These are phyloP conservation scores for Xerus rutilus DNA, from an alignment of 2,797 vertebrate genomes.

Conservation along the genomic window DNA sequence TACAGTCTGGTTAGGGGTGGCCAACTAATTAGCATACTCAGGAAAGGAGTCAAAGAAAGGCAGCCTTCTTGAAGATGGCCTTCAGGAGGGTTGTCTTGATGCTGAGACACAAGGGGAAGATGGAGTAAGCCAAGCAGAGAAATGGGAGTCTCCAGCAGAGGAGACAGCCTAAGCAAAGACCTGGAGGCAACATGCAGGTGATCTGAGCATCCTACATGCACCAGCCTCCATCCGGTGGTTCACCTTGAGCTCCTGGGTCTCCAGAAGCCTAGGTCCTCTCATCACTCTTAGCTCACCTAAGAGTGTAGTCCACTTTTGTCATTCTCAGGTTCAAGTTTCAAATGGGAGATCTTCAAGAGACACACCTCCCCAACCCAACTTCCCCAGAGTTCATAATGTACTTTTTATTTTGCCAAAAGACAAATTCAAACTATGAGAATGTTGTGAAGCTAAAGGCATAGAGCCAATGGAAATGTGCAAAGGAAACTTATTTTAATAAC, in stretches of 20 bases:
- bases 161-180: background rate
- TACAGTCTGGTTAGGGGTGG: background rate
- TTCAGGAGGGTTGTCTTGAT: background rate
- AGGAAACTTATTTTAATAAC: background rate
- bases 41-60: background rate
- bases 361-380: rapidly evolving
- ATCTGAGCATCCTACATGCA: too few species aligned
- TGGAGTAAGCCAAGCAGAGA: background rate
- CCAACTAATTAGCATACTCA: background rate
- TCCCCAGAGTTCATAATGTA: background rate
- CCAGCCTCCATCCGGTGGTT: background rate
- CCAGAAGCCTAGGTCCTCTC: background rate
- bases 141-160: too few species aligned
- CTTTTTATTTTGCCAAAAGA: slow-evolving; percentile 33
- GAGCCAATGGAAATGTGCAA: background rate
- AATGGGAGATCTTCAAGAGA: background rate
- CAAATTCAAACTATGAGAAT: slow-evolving; percentile 36
- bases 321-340: background rate
- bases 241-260: background rate
- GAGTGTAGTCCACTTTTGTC: background rate
- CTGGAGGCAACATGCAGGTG: too few species aligned
- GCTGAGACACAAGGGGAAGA: background rate
- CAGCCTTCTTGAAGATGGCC: background rate
- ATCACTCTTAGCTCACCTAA: background rate
- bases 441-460: background rate